Percentiles rank a stretch among this genome's conserved stretches.
phyloP scores from a whole-genome alignment of 2,113 vertebrate genomes.

The Corvus cornix region DNA sequence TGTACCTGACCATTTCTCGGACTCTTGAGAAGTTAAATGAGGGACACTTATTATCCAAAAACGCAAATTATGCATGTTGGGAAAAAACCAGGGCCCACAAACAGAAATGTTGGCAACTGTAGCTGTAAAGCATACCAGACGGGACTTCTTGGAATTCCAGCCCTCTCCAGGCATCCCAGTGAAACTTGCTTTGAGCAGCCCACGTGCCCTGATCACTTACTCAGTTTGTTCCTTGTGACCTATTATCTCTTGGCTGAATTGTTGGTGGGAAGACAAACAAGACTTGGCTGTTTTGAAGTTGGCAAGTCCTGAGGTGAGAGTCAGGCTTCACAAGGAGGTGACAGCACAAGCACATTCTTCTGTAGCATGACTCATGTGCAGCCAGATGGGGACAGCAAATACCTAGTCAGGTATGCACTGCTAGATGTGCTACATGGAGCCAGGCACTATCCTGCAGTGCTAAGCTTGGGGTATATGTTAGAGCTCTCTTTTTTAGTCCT shows the following conservation, averaged over 20 bases:
- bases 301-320: not conserved
- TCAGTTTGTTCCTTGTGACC: not conserved
- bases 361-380: not conserved
- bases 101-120: not conserved
- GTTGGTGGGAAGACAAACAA: not conserved
- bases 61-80: not conserved
- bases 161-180: not conserved
- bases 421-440: not conserved
- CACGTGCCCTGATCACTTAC: not conserved
- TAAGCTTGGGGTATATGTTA: not conserved
- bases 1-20: not conserved
- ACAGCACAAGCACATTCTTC: not conserved
- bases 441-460: not conserved
- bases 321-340: not conserved
- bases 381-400: not conserved
- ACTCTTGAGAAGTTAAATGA: not conserved
- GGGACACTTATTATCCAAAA: not conserved
- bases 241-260: constrained; percentile 21
- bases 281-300: not conserved
- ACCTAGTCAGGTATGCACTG: not conserved
- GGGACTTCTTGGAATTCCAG: not conserved
- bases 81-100: not conserved
- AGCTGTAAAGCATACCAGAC: not conserved
- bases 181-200: not conserved
- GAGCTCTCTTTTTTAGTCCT: not conserved